A percentile compares a stretch with the other conserved stretches of the same genome.
Conservation (phyloP, 2,888 invertebrate genomes). For the Lasioglossum vierecki region DNA sequence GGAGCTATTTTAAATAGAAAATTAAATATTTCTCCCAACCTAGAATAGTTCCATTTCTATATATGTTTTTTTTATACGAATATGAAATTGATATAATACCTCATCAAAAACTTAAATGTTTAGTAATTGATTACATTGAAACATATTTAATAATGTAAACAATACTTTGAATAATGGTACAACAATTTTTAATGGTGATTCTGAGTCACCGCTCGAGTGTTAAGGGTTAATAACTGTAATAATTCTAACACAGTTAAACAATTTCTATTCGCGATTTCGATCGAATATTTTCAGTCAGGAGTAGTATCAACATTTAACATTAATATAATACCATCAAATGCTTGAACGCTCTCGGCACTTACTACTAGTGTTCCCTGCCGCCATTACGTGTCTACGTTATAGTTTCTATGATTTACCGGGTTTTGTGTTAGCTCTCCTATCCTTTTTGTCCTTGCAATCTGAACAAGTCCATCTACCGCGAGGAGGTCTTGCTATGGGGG, state of each 20-base stretch:
- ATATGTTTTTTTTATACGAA: no score
- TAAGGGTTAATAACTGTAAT: no score
- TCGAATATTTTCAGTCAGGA: neutral
- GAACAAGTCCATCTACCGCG: conserved; percentile 88
- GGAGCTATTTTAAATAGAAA: no score
- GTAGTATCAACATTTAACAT: conserved; percentile 37
- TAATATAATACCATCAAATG: conserved; percentile 15
- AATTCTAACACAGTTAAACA: neutral
- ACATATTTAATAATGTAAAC: no score
- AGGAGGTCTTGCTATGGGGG: conserved; percentile 87
- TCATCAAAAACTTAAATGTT: no score
- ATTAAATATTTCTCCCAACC: no score
- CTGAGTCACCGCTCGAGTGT: no score
- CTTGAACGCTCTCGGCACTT: neutral
- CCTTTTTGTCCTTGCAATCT: conserved; percentile 84
- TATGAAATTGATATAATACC: no score
- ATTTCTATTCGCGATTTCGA: neutral
- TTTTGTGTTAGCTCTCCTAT: conserved; percentile 77
- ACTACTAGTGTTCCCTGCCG: conserved; percentile 8
- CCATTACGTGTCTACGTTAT: neutral
- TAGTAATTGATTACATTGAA: no score
- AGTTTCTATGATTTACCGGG: conserved; percentile 72
- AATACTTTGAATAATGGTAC: no score
- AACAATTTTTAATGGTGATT: no score
- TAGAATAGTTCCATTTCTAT: no score